A percentile compares a stretch with the other conserved stretches of the same genome.
phyloP scores from a whole-genome alignment of 2,888 invertebrate genomes.

The Drosophila bunnanda region DNA sequence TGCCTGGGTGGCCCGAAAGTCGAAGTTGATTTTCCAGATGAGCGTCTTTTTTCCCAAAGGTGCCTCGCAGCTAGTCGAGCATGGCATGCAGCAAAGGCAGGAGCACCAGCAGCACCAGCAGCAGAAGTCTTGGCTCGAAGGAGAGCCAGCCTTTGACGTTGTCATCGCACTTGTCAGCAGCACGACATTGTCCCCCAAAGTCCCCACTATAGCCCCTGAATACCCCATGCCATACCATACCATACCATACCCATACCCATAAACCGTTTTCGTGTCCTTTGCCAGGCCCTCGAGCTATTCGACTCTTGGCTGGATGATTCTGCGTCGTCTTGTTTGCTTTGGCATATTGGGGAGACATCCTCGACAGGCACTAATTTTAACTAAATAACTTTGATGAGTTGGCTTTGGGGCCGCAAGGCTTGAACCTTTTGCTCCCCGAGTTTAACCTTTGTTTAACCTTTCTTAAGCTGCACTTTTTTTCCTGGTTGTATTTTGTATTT shows the following conservation, averaged over 20 bases:
- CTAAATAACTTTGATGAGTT: slow-evolving; percentile 77
- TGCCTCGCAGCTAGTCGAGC: slow-evolving; percentile 64
- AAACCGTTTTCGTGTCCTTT: slow-evolving; percentile 58
- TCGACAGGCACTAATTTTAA: slow-evolving; percentile 76
- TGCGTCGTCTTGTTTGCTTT: slow-evolving; percentile 63
- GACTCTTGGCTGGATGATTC: slow-evolving; percentile 32
- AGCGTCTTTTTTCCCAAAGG: slow-evolving; percentile 67
- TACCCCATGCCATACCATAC: not conserved
- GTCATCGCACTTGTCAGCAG: slow-evolving; percentile 68
- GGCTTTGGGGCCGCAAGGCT: slow-evolving; percentile 37
- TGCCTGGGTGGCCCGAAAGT: slow-evolving; percentile 66
- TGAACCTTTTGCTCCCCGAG: slow-evolving; percentile 38
- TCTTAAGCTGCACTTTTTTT: slow-evolving; percentile 35
- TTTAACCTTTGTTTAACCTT: slow-evolving; percentile 78
- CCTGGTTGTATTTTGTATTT: slow-evolving; percentile 1
- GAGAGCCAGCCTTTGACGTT: slow-evolving; percentile 61
- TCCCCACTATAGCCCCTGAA: slow-evolving; percentile 11
- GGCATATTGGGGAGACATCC: slow-evolving; percentile 75
- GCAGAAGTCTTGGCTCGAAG: slow-evolving; percentile 4
- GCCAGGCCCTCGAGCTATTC: slow-evolving; percentile 49
- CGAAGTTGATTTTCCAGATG: slow-evolving; percentile 75
- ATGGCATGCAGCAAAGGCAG: slow-evolving; percentile 37
- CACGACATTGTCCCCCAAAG: slow-evolving; percentile 57
- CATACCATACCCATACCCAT: not conserved
- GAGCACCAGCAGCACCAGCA: slow-evolving; percentile 5